A percentile compares a stretch with the other conserved stretches of the same genome.
Evolutionary conservation across 2,888 invertebrate genomes (phyloP).

Genomic region (Ennomos quercinarius): DNA sequence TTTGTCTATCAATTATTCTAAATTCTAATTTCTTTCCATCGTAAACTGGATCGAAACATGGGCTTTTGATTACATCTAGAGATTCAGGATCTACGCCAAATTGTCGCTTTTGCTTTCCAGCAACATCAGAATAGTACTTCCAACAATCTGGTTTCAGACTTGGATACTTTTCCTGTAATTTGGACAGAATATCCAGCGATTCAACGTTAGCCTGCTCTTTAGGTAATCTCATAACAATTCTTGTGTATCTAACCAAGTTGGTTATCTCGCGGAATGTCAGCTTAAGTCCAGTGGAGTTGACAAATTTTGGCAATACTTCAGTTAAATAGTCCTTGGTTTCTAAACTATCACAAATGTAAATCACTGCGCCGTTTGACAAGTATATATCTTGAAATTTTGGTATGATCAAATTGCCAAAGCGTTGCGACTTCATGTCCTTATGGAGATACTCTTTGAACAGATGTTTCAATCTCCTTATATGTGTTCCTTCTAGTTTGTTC

Average conservation of each 20-base stretch:
- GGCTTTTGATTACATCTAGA: constrained; percentile 67
- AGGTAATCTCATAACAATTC: constrained; percentile 69
- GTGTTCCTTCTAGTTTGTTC: constrained; percentile 73
- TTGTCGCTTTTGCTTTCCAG: constrained; percentile 76
- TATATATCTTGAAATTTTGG: constrained; percentile 78
- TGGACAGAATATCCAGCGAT: constrained; percentile 63
- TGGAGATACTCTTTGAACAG: constrained; percentile 75
- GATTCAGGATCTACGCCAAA: constrained; percentile 78
- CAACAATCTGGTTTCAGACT: constrained; percentile 71
- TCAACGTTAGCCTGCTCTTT: constrained; percentile 70
- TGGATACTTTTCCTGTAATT: constrained; percentile 63
- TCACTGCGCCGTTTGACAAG: constrained; percentile 75
- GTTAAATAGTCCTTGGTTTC: constrained; percentile 75
- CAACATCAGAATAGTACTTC: constrained; percentile 77
- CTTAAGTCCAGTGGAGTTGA: constrained; percentile 71
- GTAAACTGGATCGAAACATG: constrained; percentile 65
- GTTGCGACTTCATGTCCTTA: constrained; percentile 72
- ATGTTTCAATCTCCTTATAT: constrained; percentile 71
- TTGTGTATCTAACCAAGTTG: constrained; percentile 69
- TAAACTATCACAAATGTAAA: constrained; percentile 77
- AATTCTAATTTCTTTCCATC: constrained; percentile 65
- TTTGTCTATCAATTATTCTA: constrained; percentile 73
- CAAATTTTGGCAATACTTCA: constrained; percentile 70
- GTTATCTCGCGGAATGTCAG: constrained; percentile 68
- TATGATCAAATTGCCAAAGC: constrained; percentile 69